These are phyloP conservation scores for Cheiracanthium punctorium DNA, from an alignment of 2,888 invertebrate genomes.

Conservation along the genomic window DNA sequence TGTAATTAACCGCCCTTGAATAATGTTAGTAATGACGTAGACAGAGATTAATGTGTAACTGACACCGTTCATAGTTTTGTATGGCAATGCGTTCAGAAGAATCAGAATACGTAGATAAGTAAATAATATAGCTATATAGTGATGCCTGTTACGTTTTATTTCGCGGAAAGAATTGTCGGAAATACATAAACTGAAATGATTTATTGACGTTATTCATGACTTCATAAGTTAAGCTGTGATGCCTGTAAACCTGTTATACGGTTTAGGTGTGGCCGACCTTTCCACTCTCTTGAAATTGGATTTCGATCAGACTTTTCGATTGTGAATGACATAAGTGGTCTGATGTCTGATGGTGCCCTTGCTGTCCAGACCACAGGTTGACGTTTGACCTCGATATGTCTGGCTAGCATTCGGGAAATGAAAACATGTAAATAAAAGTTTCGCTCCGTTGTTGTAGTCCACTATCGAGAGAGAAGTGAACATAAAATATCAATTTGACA, in stretches of 20 bases:
- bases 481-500: too few relatives aligned
- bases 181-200: slow-evolving; percentile 40
- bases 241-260: slow-evolving; percentile 38
- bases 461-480: too few relatives aligned
- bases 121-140: too few relatives aligned
- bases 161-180: slow-evolving; percentile 13
- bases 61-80: too few relatives aligned
- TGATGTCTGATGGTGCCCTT: background rate
- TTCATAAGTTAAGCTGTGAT: background rate
- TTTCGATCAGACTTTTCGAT: background rate
- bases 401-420: background rate
- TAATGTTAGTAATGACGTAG: too few relatives aligned
- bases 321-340: slow-evolving; percentile 1
- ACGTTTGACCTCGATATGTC: slow-evolving; percentile 4
- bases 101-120: too few relatives aligned
- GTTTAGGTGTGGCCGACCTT: slow-evolving; percentile 52
- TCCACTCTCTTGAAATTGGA: background rate
- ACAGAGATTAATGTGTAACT: too few relatives aligned
- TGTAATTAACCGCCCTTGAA: too few relatives aligned
- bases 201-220: slow-evolving; percentile 16
- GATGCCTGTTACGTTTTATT: too few relatives aligned
- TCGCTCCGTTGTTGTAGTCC: too few relatives aligned
- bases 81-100: too few relatives aligned
- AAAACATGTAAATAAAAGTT: too few relatives aligned
- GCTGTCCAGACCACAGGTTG: background rate